Percentiles rank a stretch among this genome's conserved stretches.
These are phyloP conservation scores for Sebastiscus albofasciatus DNA, from an alignment of 2,797 vertebrate genomes.

Conservation along the genomic window DNA sequence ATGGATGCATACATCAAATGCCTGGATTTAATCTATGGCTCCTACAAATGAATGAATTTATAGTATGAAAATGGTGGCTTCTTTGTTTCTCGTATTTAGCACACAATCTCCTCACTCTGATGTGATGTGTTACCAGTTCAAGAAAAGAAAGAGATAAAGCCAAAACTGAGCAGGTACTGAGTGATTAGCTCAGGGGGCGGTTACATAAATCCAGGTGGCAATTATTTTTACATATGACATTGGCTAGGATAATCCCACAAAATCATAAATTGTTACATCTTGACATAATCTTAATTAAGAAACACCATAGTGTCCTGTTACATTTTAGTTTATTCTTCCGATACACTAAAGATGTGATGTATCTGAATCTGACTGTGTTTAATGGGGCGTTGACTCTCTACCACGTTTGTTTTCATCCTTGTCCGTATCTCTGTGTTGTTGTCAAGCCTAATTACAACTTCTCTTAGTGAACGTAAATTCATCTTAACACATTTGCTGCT, in stretches of 20 bases:
- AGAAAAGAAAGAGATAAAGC: background rate
- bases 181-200: constrained; percentile 4
- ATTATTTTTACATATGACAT: constrained; percentile 19
- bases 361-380: background rate
- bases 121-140: background rate
- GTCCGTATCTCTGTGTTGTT: constrained; percentile 18
- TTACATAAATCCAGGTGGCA: constrained; percentile 8
- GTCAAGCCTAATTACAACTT: constrained; percentile 8
- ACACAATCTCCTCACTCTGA: background rate
- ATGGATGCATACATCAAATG: background rate
- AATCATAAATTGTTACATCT: background rate
- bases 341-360: background rate
- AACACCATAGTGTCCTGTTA: background rate
- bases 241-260: background rate
- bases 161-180: background rate
- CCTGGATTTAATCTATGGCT: constrained; percentile 1
- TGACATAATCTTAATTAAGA: background rate
- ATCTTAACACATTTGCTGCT: constrained; percentile 49
- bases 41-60: background rate
- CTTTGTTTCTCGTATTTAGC: background rate
- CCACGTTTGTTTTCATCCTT: constrained; percentile 17
- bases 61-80: background rate
- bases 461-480: constrained; percentile 25
- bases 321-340: background rate
- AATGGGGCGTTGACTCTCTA: background rate